These are phyloP conservation scores for Camponotus vicinus DNA, from an alignment of 1,140 invertebrate species.

Conservation along the genomic window DNA sequence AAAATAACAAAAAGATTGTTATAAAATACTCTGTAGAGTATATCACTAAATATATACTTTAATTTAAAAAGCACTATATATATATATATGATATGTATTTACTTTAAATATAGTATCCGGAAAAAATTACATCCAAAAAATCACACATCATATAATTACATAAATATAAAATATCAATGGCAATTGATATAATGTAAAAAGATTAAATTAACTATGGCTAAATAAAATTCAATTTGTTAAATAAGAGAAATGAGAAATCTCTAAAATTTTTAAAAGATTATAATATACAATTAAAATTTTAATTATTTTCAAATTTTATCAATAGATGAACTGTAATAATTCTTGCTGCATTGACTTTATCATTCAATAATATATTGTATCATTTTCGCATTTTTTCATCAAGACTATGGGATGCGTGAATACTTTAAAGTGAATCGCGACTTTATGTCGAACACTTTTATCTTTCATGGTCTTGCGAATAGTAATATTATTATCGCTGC, in stretches of 20 bases:
- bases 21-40: not conserved
- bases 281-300: not conserved
- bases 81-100: not conserved
- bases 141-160: not conserved
- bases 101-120: too few species aligned
- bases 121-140: too few species aligned
- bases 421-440: not conserved
- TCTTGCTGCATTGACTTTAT: not conserved
- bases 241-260: not conserved
- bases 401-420: too few species aligned
- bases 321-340: not conserved
- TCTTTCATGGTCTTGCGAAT: slow-evolving; percentile 34
- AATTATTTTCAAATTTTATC: not conserved
- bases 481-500: slow-evolving; percentile 52
- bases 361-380: not conserved
- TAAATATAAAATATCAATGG: too few species aligned
- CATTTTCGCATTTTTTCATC: not conserved
- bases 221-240: not conserved
- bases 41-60: not conserved
- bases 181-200: not conserved
- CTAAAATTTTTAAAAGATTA: not conserved
- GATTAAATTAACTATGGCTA: not conserved
- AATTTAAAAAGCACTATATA: not conserved
- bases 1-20: not conserved
- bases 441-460: slow-evolving; percentile 21